Conservation (phyloP, 2,888 invertebrate species). For the Malacosoma neustria region DNA sequence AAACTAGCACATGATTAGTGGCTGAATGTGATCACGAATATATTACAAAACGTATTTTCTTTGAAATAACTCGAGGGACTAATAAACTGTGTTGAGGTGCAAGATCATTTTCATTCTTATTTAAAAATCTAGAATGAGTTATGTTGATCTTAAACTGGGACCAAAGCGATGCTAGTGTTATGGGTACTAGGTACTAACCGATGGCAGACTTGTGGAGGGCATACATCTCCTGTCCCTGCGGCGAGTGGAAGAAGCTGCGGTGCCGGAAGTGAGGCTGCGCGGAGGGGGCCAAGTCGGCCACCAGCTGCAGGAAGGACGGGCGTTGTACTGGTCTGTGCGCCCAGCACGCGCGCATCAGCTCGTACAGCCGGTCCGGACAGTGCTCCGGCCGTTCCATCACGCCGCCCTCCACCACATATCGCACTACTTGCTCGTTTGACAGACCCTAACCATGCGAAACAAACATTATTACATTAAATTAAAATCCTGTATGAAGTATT, state of each 20-base stretch:
- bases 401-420: constrained; percentile 92
- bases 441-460: constrained; percentile 77
- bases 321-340: constrained; percentile 84
- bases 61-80: too few relatives aligned
- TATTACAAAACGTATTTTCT: too few relatives aligned
- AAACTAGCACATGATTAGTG: too few relatives aligned
- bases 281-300: constrained; percentile 81
- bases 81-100: neutral
- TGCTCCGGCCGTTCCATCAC: constrained; percentile 97
- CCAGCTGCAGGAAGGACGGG: constrained; percentile 90
- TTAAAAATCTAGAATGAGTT: neutral
- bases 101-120: neutral
- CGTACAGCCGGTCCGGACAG: constrained; percentile 93
- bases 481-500: too few relatives aligned
- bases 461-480: too few relatives aligned
- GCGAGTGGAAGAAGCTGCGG: constrained; percentile 78
- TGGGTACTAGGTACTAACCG: too few relatives aligned
- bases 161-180: too few relatives aligned
- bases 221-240: constrained; percentile 74
- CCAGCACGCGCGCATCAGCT: constrained; percentile 96
- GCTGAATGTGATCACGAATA: too few relatives aligned
- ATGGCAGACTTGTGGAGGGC: constrained; percentile 43
- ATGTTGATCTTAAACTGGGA: too few relatives aligned
- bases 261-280: constrained; percentile 76
- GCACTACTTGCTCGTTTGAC: constrained; percentile 93